These are phyloP conservation scores for Raphicerus campestris DNA, from an alignment of 2,113 vertebrate species.

Conservation along the genomic window DNA sequence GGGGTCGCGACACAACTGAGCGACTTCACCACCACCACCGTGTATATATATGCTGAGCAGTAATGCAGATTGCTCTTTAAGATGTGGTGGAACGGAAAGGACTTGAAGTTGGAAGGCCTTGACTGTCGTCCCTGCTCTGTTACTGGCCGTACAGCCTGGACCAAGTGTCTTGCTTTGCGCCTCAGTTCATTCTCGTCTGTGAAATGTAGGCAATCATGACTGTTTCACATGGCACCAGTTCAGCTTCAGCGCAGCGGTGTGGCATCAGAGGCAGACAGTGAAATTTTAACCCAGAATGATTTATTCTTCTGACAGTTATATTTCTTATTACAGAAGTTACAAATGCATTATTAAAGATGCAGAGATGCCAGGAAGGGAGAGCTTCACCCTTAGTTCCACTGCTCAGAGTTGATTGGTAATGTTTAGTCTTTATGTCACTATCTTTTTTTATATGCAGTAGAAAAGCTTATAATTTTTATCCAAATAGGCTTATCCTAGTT, in stretches of 20 bases:
- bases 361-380: neutral
- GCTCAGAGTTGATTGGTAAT: neutral
- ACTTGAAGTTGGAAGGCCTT: neutral
- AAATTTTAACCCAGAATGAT: neutral
- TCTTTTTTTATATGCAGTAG: neutral
- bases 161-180: neutral
- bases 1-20: too few species aligned
- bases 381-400: neutral
- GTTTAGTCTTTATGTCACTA: neutral
- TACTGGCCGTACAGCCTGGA: neutral
- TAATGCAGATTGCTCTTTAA: neutral
- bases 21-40: too few species aligned
- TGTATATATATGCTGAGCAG: neutral
- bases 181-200: neutral
- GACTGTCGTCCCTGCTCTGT: neutral
- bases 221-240: neutral
- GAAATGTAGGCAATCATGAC: neutral
- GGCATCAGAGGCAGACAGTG: neutral
- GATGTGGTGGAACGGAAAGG: neutral
- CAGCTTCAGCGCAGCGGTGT: neutral
- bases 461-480: constrained; percentile 17
- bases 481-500: neutral
- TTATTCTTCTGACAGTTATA: neutral
- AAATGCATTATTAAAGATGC: constrained; percentile 16
- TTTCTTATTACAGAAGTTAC: constrained; percentile 24